Evolutionary conservation across 2,888 invertebrate species (phyloP).

Genomic region (Chymomyza procnemis): DNA sequence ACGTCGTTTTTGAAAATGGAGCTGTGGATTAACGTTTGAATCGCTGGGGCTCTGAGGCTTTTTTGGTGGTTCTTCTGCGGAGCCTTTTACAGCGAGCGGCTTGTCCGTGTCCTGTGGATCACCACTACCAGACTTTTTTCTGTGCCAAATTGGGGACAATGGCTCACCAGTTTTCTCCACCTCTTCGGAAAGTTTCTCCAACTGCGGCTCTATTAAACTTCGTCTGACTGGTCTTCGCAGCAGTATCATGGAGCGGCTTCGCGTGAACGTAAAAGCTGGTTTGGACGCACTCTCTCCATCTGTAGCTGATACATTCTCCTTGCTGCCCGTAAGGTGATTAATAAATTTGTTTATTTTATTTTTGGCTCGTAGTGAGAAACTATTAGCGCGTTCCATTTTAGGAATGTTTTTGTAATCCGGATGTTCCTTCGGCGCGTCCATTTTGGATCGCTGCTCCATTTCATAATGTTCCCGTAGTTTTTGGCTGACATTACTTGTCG

Average conservation of each 20-base stretch:
- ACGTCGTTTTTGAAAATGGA: slow-evolving; percentile 73
- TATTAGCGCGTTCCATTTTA: slow-evolving; percentile 77
- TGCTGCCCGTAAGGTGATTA: slow-evolving; percentile 76
- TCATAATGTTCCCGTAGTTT: slow-evolving; percentile 59
- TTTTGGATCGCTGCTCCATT: slow-evolving; percentile 41
- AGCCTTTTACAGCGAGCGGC: background rate
- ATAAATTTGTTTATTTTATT: slow-evolving; percentile 75
- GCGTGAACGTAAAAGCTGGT: slow-evolving; percentile 73
- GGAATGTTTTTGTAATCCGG: slow-evolving; percentile 55
- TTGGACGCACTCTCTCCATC: slow-evolving; percentile 43
- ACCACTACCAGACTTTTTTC: slow-evolving; percentile 64
- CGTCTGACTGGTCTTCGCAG: slow-evolving; percentile 76
- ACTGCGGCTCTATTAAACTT: slow-evolving; percentile 75
- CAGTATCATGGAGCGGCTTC: slow-evolving; percentile 77
- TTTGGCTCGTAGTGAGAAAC: slow-evolving; percentile 76
- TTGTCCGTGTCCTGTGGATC: background rate
- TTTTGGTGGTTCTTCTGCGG: slow-evolving; percentile 33
- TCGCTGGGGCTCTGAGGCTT: slow-evolving; percentile 48
- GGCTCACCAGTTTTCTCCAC: slow-evolving; percentile 70
- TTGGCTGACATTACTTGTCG: slow-evolving; percentile 48
- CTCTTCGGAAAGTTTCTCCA: slow-evolving; percentile 78
- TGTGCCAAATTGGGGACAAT: slow-evolving; percentile 66
- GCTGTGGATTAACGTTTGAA: slow-evolving; percentile 62
- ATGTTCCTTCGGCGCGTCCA: slow-evolving; percentile 25
- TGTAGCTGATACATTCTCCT: slow-evolving; percentile 72